Evolutionary conservation across 1,140 invertebrate genomes (phyloP).

Genomic region (Drosophila albomicans): DNA sequence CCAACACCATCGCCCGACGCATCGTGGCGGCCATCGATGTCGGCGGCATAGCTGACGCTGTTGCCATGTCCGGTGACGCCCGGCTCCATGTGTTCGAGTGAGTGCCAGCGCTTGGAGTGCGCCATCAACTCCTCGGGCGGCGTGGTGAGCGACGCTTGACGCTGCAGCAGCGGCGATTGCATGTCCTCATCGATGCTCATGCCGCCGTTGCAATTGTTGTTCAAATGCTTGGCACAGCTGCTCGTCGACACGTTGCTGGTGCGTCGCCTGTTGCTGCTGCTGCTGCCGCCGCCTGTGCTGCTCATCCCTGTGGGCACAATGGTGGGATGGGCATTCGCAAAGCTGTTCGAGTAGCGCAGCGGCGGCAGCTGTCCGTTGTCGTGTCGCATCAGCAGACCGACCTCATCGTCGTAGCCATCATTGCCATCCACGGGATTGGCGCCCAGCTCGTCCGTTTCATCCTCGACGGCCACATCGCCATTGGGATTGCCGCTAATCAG

Average conservation of each 20-base stretch:
- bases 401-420: conserved; percentile 77
- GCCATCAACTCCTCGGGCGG: conserved; percentile 85
- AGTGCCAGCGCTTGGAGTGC: conserved; percentile 90
- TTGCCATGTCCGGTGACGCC: conserved; percentile 83
- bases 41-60: conserved; percentile 77
- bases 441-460: conserved; percentile 46
- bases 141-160: conserved; percentile 85
- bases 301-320: conserved; percentile 49
- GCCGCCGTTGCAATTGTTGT: conserved; percentile 85
- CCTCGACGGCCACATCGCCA: conserved; percentile 45
- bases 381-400: conserved; percentile 72
- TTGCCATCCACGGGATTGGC: conserved; percentile 69
- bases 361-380: conserved; percentile 71
- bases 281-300: conserved; percentile 39
- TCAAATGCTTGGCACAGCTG: conserved; percentile 83
- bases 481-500: conserved; percentile 77
- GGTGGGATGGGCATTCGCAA: conserved; percentile 63
- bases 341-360: conserved; percentile 61
- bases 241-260: conserved; percentile 44
- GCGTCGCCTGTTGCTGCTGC: conserved; percentile 62
- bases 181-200: conserved; percentile 85
- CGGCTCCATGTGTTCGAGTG: conserved; percentile 89
- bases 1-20: neutral
- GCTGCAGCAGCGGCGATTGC: conserved; percentile 86
- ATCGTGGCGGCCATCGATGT: conserved; percentile 63